Percentiles rank a stretch among this genome's conserved stretches.
phyloP scores from a whole-genome alignment of 2,113 vertebrate species.

The Scolopax mira region DNA sequence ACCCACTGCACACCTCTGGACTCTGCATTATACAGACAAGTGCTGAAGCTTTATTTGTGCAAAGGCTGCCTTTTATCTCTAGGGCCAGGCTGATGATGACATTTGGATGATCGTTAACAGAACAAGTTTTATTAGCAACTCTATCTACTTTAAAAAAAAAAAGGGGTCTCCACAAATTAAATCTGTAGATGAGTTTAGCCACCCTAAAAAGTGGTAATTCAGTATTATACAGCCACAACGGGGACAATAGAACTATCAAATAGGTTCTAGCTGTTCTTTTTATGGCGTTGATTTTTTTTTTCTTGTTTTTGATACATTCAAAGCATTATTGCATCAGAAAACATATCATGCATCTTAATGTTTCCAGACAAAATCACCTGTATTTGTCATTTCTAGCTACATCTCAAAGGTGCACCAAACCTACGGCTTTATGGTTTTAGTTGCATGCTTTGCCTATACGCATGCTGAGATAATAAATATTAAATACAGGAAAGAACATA shows the following conservation, averaged over 20 bases:
- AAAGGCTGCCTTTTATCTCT: slow-evolving; percentile 52
- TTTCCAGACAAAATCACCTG: slow-evolving; percentile 76
- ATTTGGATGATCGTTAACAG: slow-evolving; percentile 29
- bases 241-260: slow-evolving; percentile 48
- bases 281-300: slow-evolving; percentile 50
- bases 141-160: background rate
- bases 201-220: background rate
- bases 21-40: slow-evolving; percentile 18
- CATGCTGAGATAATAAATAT: slow-evolving; percentile 87
- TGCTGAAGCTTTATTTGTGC: slow-evolving; percentile 56
- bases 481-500: slow-evolving; percentile 81
- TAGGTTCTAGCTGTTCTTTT: slow-evolving; percentile 60
- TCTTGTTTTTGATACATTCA: slow-evolving; percentile 60
- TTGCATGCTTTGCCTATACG: slow-evolving; percentile 81
- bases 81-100: slow-evolving; percentile 16
- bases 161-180: slow-evolving; percentile 26
- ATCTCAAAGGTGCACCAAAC: slow-evolving; percentile 83
- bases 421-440: slow-evolving; percentile 74
- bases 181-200: slow-evolving; percentile 1
- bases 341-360: slow-evolving; percentile 74
- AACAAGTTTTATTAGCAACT: slow-evolving; percentile 32
- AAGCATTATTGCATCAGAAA: slow-evolving; percentile 73
- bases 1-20: background rate
- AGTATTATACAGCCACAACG: slow-evolving; percentile 23
- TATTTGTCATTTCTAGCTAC: slow-evolving; percentile 80